Evolutionary conservation across 2,888 invertebrate genomes (phyloP).

Genomic region (Platerodrilus igneus): DNA sequence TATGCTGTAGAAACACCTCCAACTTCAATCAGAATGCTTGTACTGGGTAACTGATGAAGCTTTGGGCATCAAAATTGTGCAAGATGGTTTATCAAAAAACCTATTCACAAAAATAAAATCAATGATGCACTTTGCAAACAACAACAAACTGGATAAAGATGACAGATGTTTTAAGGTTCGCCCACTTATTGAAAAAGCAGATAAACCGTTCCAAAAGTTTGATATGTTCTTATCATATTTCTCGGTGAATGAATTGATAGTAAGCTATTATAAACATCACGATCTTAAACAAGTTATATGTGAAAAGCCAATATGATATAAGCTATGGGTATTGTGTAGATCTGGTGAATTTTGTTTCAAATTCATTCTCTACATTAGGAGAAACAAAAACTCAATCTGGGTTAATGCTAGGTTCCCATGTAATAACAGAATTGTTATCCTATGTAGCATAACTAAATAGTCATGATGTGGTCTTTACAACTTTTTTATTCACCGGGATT

Average conservation of each 20-base stretch:
- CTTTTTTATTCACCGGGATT: too few relatives aligned
- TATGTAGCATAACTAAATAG: too few relatives aligned
- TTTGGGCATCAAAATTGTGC: slow-evolving; percentile 4
- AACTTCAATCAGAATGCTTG: slow-evolving; percentile 4
- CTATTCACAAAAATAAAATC: slow-evolving; percentile 6
- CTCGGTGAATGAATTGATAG: slow-evolving; percentile 7
- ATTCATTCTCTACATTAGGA: too few relatives aligned
- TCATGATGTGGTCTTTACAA: too few relatives aligned
- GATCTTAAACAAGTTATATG: too few relatives aligned
- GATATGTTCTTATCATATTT: slow-evolving; percentile 6
- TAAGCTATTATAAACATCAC: slow-evolving; percentile 2
- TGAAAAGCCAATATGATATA: too few relatives aligned
- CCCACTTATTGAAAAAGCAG: slow-evolving; percentile 3
- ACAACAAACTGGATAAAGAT: slow-evolving; percentile 7
- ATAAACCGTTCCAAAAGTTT: slow-evolving; percentile 2
- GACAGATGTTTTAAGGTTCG: slow-evolving; percentile 11
- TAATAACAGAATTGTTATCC: too few relatives aligned
- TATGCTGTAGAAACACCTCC: slow-evolving; percentile 7
- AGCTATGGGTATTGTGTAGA: too few relatives aligned
- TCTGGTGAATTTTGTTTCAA: too few relatives aligned
- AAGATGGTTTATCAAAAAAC: slow-evolving; percentile 6
- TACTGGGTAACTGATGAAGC: slow-evolving; percentile 10
- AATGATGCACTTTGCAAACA: slow-evolving; percentile 11
- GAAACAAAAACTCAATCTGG: too few relatives aligned
- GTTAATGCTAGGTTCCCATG: too few relatives aligned